Conservation (phyloP, 1,140 invertebrate species). For the Platyscapa corneri region DNA sequence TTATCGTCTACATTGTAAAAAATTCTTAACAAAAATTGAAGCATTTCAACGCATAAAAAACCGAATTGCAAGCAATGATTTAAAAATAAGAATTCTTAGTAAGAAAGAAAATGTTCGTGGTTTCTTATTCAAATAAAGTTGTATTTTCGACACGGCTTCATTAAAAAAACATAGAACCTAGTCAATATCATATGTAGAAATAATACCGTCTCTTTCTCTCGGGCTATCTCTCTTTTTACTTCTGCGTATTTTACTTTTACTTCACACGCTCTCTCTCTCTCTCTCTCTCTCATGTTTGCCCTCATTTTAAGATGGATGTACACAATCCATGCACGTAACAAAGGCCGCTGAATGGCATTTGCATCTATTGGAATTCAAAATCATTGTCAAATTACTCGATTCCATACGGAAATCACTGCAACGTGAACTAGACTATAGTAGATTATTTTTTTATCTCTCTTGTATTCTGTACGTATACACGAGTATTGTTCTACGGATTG, state of each 20-base stretch:
- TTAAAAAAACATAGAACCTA: neutral
- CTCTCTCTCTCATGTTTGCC: constrained; percentile 22
- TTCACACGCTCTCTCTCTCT: neutral
- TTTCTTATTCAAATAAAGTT: neutral
- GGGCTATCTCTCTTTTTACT: too few relatives aligned
- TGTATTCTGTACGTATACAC: too few relatives aligned
- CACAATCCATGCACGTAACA: neutral
- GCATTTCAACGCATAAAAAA: neutral
- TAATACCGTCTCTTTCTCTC: too few relatives aligned
- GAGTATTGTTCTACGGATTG: too few relatives aligned
- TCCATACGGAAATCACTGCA: too few relatives aligned
- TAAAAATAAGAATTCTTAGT: neutral
- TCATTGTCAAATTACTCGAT: constrained; percentile 24
- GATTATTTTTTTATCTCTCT: too few relatives aligned
- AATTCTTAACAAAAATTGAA: neutral
- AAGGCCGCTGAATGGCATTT: constrained; percentile 3
- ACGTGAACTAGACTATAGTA: too few relatives aligned
- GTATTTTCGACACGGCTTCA: neutral
- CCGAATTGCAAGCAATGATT: neutral
- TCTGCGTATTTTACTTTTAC: constrained; percentile 16
- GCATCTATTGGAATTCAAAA: constrained; percentile 39
- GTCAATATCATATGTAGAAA: too few relatives aligned
- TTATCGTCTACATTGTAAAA: neutral
- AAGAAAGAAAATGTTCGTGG: neutral
- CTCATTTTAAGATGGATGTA: neutral